Evolutionary conservation across 2,113 vertebrate species (phyloP).

Genomic region (Cervus canadensis): DNA sequence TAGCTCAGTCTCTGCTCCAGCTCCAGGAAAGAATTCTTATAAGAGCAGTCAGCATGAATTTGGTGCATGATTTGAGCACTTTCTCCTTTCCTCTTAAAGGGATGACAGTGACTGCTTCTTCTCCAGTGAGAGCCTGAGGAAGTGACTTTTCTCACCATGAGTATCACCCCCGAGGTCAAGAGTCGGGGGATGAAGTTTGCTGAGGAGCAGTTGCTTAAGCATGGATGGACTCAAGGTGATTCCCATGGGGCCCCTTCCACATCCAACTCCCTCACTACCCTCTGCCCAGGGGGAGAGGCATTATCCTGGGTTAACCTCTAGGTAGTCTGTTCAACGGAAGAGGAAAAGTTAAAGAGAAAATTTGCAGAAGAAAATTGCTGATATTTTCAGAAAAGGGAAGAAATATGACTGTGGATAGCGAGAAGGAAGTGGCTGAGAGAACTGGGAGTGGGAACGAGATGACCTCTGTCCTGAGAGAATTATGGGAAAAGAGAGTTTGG

Average conservation of each 20-base stretch:
- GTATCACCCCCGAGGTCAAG: slow-evolving; percentile 54
- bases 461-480: neutral
- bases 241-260: neutral
- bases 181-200: slow-evolving; percentile 86
- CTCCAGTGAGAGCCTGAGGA: neutral
- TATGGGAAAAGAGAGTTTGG: neutral
- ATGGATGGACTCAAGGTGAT: slow-evolving; percentile 90
- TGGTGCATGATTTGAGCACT: neutral
- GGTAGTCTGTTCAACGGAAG: neutral
- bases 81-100: slow-evolving; percentile 7
- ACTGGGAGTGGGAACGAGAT: neutral
- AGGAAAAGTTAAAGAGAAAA: neutral
- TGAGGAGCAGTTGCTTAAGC: slow-evolving; percentile 87
- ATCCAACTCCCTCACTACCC: neutral
- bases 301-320: neutral
- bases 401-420: neutral
- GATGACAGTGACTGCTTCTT: neutral
- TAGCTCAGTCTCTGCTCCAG: neutral
- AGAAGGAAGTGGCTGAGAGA: neutral
- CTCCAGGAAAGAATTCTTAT: neutral
- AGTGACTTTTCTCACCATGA: slow-evolving; percentile 53
- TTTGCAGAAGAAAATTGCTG: neutral
- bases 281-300: neutral
- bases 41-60: neutral
- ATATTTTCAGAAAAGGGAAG: neutral